phyloP scores from a whole-genome alignment of 1,140 invertebrate species.

The Euschistus heros region DNA sequence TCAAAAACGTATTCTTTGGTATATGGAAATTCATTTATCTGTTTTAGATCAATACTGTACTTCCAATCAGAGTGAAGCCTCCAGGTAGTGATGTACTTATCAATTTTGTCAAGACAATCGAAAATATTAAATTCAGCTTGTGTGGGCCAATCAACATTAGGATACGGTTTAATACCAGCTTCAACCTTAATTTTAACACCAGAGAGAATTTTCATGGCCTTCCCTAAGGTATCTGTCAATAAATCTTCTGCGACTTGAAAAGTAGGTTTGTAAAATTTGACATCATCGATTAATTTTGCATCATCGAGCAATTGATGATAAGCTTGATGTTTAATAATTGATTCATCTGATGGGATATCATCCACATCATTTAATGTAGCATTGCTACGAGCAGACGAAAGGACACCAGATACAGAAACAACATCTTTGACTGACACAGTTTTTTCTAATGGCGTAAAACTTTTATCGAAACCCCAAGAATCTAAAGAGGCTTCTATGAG shows the following conservation, averaged over 20 bases:
- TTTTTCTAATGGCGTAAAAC: too few species aligned
- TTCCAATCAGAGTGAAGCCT: not conserved
- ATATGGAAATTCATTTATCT: constrained; percentile 7
- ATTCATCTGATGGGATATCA: too few species aligned
- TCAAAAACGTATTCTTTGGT: not conserved
- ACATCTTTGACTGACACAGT: too few species aligned
- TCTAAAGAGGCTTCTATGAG: too few species aligned
- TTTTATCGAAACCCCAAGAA: too few species aligned
- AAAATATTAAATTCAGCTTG: constrained; percentile 8
- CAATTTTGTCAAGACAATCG: not conserved
- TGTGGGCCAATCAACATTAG: not conserved
- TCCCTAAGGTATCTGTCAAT: not conserved
- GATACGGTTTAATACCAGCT: not conserved
- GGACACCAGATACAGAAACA: too few species aligned
- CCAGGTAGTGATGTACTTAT: not conserved
- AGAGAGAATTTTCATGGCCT: not conserved
- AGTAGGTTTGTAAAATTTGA: not conserved
- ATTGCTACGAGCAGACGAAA: too few species aligned
- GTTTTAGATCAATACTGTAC: not conserved
- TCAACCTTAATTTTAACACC: not conserved
- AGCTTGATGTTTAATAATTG: too few species aligned
- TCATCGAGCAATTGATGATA: too few species aligned
- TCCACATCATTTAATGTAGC: too few species aligned
- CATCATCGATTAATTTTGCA: not conserved
- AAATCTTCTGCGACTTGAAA: constrained; percentile 2